Evolutionary conservation across 2,797 vertebrate genomes (phyloP).

Genomic region (Sebastes nivosus): DNA sequence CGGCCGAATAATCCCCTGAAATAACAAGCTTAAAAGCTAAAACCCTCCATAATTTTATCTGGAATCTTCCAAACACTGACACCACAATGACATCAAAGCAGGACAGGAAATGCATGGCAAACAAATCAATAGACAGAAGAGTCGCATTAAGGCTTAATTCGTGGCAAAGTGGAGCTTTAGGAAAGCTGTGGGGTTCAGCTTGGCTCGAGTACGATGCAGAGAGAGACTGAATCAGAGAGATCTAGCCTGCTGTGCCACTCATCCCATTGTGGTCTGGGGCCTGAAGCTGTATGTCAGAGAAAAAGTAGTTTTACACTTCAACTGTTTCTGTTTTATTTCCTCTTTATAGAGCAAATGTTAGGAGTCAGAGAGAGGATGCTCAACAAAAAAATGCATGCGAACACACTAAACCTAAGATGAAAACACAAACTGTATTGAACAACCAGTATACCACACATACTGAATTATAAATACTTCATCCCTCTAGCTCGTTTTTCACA

Average conservation of each 20-base stretch:
- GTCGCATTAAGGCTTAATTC: conserved; percentile 81
- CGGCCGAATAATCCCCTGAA: conserved; percentile 82
- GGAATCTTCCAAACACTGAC: conserved; percentile 83
- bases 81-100: conserved; percentile 86
- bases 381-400: background rate
- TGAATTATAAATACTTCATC: background rate
- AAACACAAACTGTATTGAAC: background rate
- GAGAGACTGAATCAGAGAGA: conserved; percentile 68
- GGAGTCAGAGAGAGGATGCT: background rate
- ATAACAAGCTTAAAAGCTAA: conserved; percentile 87
- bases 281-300: conserved; percentile 36
- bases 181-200: conserved; percentile 69
- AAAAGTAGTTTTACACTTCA: conserved; percentile 43
- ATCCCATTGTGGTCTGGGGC: conserved; percentile 56
- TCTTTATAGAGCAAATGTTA: background rate
- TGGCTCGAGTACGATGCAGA: conserved; percentile 37
- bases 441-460: background rate
- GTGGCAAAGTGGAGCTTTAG: conserved; percentile 77
- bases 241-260: conserved; percentile 55
- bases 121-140: conserved; percentile 84
- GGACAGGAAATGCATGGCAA: conserved; percentile 80
- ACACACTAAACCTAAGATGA: background rate
- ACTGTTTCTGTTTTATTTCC: background rate
- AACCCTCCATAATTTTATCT: conserved; percentile 85
- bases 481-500: background rate